Evolutionary conservation across 2,113 vertebrate species (phyloP), one percentile per base, ranked within the genome.

Genomic region (Typhlomys cinereus): DNA sequence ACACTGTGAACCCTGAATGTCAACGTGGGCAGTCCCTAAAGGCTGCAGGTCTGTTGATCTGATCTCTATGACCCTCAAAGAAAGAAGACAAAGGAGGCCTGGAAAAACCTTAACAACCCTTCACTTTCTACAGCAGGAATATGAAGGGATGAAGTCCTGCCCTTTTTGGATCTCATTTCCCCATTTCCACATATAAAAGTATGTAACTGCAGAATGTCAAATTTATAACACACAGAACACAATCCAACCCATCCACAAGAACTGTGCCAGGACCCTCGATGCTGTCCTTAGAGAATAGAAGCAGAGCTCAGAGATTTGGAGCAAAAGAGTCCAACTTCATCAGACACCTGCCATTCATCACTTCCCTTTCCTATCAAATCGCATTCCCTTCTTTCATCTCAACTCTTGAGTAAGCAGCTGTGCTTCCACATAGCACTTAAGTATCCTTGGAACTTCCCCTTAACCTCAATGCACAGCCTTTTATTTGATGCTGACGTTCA

Each of bases 261-360:
- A 93, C 88, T 91, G 94, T 79, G 84, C 25, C 52, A 96, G 93
- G 84, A 91, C 82, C 61, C 39, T 48, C n/a, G 46, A 7, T 94
- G 85, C 95, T 96, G 95, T 83, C 96, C 95, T 85, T 95, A 89
- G 90, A 97, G 81, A 48, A 92, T 52, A 89, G 0, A 0, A 89
- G 80, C 31, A 64, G 23, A 48, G 31, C 70, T 85, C 59, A 50
- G 4, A 36, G 21, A 61, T 15, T 29, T 4, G 11, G 67, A 80
- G 27, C 29, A 5, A 61, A 4, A 31, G 85, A 76, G 91, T 94
- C 94, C 92, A 83, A 89, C 69, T 69, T 21, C 93, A 90, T 21
- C 91, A 73, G 41, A 96, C 82, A 46, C 29, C 52, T 44, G 50
- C 18, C 14, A 81, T 41, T 36, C 93, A 73, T 36, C 93, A 73